A percentile compares a stretch with the other conserved stretches of the same genome.
phyloP scores from a whole-genome alignment of 2,797 vertebrate genomes.

The Tarsius wallacei region DNA sequence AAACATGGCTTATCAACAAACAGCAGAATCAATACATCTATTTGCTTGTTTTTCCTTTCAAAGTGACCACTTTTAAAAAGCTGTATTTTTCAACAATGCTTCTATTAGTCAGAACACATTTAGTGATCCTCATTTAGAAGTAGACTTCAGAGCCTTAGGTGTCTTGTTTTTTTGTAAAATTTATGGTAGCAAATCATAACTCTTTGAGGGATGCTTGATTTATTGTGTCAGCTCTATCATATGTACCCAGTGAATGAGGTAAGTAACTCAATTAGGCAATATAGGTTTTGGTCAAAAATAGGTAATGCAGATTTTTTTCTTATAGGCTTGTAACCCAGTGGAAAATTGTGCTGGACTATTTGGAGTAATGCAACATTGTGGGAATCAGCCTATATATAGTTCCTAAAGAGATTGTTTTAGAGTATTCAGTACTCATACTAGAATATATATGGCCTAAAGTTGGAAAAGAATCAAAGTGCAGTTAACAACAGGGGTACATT shows the following conservation, averaged over 20 bases:
- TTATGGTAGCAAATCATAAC: neutral
- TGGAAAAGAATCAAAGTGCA: slow-evolving; percentile 2
- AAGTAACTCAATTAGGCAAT: neutral
- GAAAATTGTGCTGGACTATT: neutral
- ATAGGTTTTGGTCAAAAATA: slow-evolving; percentile 45
- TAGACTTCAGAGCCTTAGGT: neutral
- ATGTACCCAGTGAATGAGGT: neutral
- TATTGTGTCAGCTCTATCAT: neutral
- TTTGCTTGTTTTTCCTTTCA: slow-evolving; percentile 13
- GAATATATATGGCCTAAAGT: neutral
- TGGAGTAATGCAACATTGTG: neutral
- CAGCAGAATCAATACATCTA: neutral
- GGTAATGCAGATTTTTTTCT: neutral
- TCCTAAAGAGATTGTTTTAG: slow-evolving; percentile 15
- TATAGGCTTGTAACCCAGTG: neutral
- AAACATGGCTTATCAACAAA: neutral
- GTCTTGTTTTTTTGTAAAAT: slow-evolving; percentile 35
- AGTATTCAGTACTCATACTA: neutral
- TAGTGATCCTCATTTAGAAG: neutral
- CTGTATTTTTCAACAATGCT: neutral
- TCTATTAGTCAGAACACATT: neutral
- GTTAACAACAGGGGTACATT: neutral
- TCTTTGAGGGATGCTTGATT: neutral
- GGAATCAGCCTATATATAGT: neutral
- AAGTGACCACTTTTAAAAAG: neutral